phyloP scores from a whole-genome alignment of 35 echinoderm and acorn worm species.

The Hemicentrotus pulcherrimus region DNA sequence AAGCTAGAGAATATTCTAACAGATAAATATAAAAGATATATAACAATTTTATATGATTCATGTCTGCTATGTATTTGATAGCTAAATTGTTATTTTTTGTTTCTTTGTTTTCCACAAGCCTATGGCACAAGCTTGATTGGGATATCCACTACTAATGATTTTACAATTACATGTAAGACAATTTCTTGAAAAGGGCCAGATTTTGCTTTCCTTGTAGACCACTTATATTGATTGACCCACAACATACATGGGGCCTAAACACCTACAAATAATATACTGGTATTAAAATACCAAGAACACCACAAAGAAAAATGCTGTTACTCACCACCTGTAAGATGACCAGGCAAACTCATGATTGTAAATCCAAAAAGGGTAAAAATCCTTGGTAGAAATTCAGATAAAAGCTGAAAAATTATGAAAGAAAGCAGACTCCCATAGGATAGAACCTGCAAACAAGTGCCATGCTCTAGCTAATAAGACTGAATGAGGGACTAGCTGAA shows the following conservation, averaged over 20 bases:
- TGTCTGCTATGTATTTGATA: neutral
- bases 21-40: neutral
- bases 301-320: neutral
- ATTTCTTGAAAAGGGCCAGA: neutral
- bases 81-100: neutral
- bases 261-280: neutral
- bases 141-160: neutral
- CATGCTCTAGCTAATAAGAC: neutral
- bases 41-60: neutral
- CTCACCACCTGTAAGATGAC: conserved; percentile 3
- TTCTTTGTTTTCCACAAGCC: neutral
- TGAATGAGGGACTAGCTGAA: neutral
- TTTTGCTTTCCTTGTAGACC: neutral
- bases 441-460: neutral
- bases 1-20: neutral
- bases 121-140: neutral
- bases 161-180: neutral
- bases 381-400: neutral
- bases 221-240: neutral
- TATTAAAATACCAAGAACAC: neutral
- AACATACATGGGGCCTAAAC: neutral
- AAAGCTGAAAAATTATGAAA: neutral
- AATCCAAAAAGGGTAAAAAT: neutral
- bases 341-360: conserved; percentile 2
- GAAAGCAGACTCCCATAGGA: neutral